phyloP scores from a whole-genome alignment of 2,888 invertebrate species.

The Hydriomena furcata region DNA sequence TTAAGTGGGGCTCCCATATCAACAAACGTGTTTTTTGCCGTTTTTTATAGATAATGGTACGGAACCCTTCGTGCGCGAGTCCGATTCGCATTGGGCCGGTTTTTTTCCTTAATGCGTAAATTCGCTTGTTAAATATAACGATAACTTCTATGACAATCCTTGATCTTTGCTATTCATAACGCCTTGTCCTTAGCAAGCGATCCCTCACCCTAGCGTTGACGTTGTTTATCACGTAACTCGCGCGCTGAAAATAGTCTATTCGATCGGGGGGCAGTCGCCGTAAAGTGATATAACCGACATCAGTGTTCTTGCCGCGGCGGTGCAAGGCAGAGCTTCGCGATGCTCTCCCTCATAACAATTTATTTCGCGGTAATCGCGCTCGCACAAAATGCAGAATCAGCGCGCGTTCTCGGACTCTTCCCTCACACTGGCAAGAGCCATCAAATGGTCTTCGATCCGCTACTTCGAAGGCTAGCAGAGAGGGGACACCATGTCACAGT shows the following conservation, averaged over 20 bases:
- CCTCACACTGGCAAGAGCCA: slow-evolving; percentile 85
- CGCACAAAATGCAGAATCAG: slow-evolving; percentile 51
- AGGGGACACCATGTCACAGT: slow-evolving; percentile 85
- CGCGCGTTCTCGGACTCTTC: slow-evolving; percentile 83
- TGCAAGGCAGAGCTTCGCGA: slow-evolving; percentile 45
- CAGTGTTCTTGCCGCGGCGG: slow-evolving; percentile 42
- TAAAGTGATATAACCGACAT: slow-evolving; percentile 18
- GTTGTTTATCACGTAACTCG: slow-evolving; percentile 23
- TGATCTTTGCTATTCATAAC: slow-evolving; percentile 9
- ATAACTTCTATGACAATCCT: slow-evolving; percentile 1
- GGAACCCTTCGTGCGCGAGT: too few species aligned
- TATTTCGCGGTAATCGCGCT: slow-evolving; percentile 47
- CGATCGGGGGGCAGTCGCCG: slow-evolving; percentile 19
- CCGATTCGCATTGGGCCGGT: too few species aligned
- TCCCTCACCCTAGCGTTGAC: slow-evolving; percentile 21
- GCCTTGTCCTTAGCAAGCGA: slow-evolving; percentile 18
- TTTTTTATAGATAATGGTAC: too few species aligned
- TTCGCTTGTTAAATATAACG: too few species aligned
- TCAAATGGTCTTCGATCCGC: slow-evolving; percentile 83
- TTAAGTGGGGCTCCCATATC: too few species aligned
- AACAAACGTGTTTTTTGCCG: too few species aligned
- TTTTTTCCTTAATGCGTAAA: too few species aligned
- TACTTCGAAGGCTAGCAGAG: slow-evolving; percentile 78
- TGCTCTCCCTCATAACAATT: slow-evolving; percentile 50
- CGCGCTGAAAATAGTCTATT: slow-evolving; percentile 39